Conservation (phyloP, 2,797 vertebrate species). For the Clarias fuscus region DNA sequence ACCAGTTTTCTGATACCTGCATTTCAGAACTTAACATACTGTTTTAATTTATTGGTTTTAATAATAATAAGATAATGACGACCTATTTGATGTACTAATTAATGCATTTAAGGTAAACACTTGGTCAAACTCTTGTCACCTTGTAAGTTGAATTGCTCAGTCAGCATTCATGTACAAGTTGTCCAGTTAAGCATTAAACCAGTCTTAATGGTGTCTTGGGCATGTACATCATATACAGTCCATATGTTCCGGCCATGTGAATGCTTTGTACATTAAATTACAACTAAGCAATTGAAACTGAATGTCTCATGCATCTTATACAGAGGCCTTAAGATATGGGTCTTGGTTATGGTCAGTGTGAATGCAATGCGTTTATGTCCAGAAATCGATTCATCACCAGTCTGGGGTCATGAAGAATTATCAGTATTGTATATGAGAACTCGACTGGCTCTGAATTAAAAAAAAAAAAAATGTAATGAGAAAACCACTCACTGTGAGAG, state of each 20-base stretch:
- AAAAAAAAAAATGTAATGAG: not conserved
- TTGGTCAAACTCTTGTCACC: not conserved
- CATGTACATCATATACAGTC: too few relatives aligned
- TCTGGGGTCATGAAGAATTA: not conserved
- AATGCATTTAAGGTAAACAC: not conserved
- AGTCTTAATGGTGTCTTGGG: not conserved
- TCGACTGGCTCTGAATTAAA: not conserved
- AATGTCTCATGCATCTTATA: not conserved
- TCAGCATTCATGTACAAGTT: not conserved
- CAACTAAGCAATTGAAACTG: not conserved
- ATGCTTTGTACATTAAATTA: not conserved
- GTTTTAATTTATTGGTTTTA: not conserved
- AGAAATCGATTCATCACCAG: not conserved
- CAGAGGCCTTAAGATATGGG: not conserved
- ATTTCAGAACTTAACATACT: not conserved
- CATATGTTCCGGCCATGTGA: not conserved
- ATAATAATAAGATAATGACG: too few relatives aligned
- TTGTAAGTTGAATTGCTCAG: not conserved
- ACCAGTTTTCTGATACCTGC: not conserved
- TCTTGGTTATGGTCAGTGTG: not conserved
- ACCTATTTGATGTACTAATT: not conserved
- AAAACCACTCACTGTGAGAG: not conserved
- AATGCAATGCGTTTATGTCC: not conserved
- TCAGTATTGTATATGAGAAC: not conserved
- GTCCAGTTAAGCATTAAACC: not conserved